A percentile compares a stretch with the other conserved stretches of the same genome.
phyloP scores from a whole-genome alignment of 2,888 invertebrate species.

The Sinopyrophorus schimmeli region DNA sequence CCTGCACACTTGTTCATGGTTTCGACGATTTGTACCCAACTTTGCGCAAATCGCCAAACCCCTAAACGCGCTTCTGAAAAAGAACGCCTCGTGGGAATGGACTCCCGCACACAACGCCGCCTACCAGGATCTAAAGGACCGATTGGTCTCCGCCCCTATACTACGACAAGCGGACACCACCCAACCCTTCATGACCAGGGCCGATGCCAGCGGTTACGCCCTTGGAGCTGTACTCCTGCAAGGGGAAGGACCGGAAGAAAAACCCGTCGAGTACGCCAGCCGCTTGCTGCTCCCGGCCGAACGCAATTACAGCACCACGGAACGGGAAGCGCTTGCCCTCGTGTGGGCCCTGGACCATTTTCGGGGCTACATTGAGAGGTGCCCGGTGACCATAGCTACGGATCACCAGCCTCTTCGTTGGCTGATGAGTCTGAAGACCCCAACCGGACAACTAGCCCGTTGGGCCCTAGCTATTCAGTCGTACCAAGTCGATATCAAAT shows the following conservation, averaged over 20 bases:
- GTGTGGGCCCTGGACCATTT: conserved; percentile 21
- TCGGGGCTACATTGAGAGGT: conserved; percentile 24
- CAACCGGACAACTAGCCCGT: conserved; percentile 32
- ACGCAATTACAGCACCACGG: conserved; percentile 24
- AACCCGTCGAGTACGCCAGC: conserved; percentile 17
- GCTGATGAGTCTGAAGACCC: conserved; percentile 24
- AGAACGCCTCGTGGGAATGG: too few relatives aligned
- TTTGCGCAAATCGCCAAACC: too few relatives aligned
- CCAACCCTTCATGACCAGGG: too few relatives aligned
- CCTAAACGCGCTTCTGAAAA: too few relatives aligned
- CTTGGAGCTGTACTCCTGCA: conserved; percentile 20
- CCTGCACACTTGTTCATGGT: too few relatives aligned
- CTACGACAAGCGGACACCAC: too few relatives aligned
- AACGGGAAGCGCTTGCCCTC: conserved; percentile 22
- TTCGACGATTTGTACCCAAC: too few relatives aligned
- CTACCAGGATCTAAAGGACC: too few relatives aligned
- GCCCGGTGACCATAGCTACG: conserved; percentile 35
- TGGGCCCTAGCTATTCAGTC: conserved; percentile 30
- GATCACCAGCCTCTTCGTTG: conserved; percentile 37
- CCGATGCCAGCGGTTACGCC: too few relatives aligned
- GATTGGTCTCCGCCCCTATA: too few relatives aligned
- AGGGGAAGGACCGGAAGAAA: conserved; percentile 3
- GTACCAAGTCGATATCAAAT: conserved; percentile 24
- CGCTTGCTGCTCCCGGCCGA: conserved; percentile 18
- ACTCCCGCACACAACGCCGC: too few relatives aligned